These are phyloP conservation scores for Percopsis transmontana DNA, from an alignment of 2,113 vertebrate genomes.

Conservation along the genomic window DNA sequence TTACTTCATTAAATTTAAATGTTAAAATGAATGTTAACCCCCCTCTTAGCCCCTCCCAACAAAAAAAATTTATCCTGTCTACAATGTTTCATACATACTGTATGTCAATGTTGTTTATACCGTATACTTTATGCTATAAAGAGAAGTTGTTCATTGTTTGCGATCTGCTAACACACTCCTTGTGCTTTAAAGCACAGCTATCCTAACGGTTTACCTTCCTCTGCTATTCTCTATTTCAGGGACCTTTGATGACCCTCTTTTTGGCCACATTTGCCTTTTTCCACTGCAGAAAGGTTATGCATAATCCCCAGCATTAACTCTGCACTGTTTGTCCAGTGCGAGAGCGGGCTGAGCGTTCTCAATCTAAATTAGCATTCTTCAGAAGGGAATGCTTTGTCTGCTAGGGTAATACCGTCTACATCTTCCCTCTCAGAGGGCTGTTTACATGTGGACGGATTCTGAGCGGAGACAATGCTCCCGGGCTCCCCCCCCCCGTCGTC, in stretches of 20 bases:
- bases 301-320: slow-evolving; percentile 75
- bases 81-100: no score
- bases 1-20: no score
- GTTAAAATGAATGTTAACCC: no score
- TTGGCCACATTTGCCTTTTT: slow-evolving; percentile 73
- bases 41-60: no score
- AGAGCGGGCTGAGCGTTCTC: slow-evolving; percentile 61
- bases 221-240: slow-evolving; percentile 68
- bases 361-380: slow-evolving; percentile 70
- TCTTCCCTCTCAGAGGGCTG: slow-evolving; percentile 60
- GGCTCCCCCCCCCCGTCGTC: slow-evolving; percentile 47
- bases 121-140: no score
- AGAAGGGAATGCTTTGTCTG: slow-evolving; percentile 66
- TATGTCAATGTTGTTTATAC: no score
- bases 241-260: slow-evolving; percentile 66
- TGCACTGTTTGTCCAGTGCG: slow-evolving; percentile 64
- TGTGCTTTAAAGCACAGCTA: slow-evolving; percentile 18
- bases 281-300: slow-evolving; percentile 73
- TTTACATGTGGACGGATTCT: slow-evolving; percentile 76
- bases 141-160: no score
- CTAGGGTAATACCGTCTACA: slow-evolving; percentile 41
- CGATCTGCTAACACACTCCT: no score
- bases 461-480: slow-evolving; percentile 64
- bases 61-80: no score
- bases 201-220: slow-evolving; percentile 59